Conservation (phyloP, 2,113 vertebrate genomes). For the Eonycteris spelaea region DNA sequence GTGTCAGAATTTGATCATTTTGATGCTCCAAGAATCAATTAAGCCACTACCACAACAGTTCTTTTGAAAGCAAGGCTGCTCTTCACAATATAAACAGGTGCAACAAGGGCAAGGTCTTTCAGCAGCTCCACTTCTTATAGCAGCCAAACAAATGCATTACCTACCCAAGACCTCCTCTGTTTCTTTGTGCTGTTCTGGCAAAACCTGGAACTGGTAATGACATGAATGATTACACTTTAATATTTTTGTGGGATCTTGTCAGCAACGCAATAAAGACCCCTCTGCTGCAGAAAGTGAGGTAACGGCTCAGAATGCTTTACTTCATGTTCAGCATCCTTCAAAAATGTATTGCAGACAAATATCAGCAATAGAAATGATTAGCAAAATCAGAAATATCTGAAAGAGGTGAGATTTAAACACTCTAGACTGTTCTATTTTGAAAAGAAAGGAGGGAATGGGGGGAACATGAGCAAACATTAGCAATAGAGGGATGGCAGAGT, state of each 20-base stretch:
- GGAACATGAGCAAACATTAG: not conserved
- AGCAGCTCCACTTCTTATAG: not conserved
- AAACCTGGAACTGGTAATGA: not conserved
- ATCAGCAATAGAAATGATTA: not conserved
- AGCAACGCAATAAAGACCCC: conserved; percentile 6
- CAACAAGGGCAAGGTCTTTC: not conserved
- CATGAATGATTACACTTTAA: conserved; percentile 3
- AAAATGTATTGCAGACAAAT: conserved; percentile 28
- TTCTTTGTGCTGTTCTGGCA: not conserved
- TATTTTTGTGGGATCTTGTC: not conserved
- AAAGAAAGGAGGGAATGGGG: not conserved
- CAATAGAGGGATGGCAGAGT: not conserved
- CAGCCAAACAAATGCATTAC: not conserved
- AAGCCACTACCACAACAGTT: not conserved
- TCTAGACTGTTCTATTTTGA: conserved; percentile 32
- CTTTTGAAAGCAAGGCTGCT: conserved; percentile 23
- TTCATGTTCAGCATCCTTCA: not conserved
- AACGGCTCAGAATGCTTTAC: not conserved
- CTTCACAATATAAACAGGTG: not conserved
- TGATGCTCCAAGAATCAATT: conserved; percentile 40
- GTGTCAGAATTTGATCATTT: conserved; percentile 51
- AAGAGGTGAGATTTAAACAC: not conserved
- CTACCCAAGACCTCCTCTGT: not conserved
- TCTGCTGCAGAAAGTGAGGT: not conserved
- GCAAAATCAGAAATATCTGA: conserved; percentile 18